These are phyloP conservation scores for Philhelius pedissequus DNA, from an alignment of 2,888 invertebrate species.

Conservation along the genomic window DNA sequence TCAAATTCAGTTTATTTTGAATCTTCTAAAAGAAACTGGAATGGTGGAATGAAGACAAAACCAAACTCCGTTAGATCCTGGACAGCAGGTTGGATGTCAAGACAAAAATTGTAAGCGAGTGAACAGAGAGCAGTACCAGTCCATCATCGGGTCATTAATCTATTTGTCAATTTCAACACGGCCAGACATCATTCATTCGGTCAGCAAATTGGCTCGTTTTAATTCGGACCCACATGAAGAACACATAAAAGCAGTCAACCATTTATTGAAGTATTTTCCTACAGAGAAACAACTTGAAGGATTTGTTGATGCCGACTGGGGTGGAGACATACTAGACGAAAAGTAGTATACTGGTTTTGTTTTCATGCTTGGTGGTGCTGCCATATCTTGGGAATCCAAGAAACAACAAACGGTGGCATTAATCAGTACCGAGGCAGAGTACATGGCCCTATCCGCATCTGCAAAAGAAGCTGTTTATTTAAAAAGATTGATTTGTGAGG, in stretches of 20 bases:
- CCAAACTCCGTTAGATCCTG: not conserved
- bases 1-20: not conserved
- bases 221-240: conserved; percentile 12
- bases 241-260: conserved; percentile 54
- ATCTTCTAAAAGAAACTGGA: not conserved
- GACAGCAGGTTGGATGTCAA: conserved; percentile 17
- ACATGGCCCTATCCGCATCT: conserved; percentile 12
- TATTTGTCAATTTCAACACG: no score
- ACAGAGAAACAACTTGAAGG: not conserved
- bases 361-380: conserved; percentile 37
- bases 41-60: not conserved
- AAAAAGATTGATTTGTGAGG: conserved; percentile 22
- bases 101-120: not conserved
- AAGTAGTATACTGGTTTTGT: conserved; percentile 55
- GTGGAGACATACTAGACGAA: conserved; percentile 32
- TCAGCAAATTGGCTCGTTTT: not conserved
- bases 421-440: not conserved
- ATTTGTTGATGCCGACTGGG: conserved; percentile 68
- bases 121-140: conserved; percentile 25
- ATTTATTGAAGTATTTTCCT: conserved; percentile 31
- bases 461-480: conserved; percentile 40
- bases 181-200: no score
- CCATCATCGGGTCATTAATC: no score
- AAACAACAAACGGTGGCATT: not conserved
- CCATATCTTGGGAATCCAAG: conserved; percentile 49